Conservation (phyloP, 2,888 invertebrate genomes). For the Electrophaes corylata region DNA sequence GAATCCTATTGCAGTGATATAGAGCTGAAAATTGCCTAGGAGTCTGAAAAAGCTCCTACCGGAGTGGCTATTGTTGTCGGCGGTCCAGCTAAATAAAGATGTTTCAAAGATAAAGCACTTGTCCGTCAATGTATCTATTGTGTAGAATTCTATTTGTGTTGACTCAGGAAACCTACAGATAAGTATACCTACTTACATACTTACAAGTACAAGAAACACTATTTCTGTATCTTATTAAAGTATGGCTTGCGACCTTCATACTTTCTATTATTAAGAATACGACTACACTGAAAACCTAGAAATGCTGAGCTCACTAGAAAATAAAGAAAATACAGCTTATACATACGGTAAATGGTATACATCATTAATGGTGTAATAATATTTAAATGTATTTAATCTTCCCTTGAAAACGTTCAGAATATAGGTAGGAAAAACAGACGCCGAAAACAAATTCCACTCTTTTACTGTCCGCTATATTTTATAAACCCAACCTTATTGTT, state of each 20-base stretch:
- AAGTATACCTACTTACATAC: no score
- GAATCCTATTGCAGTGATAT: conserved; percentile 13
- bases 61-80: conserved; percentile 23
- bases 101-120: conserved; percentile 30
- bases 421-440: no score
- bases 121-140: conserved; percentile 30
- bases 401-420: no score
- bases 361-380: no score
- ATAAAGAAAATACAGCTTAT: not conserved
- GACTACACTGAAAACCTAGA: not conserved
- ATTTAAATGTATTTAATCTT: no score
- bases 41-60: not conserved
- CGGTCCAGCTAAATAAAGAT: conserved; percentile 36
- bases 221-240: conserved; percentile 14
- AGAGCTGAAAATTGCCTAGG: conserved; percentile 19
- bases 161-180: no score
- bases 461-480: no score
- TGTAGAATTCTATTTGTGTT: conserved; percentile 27
- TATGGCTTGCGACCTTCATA: conserved; percentile 1
- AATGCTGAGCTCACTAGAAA: not conserved
- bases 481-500: not conserved
- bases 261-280: not conserved
- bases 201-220: not conserved
- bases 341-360: no score
- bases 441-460: no score